phyloP scores from a whole-genome alignment of 2,888 invertebrate species.

The Atrina japonica region DNA sequence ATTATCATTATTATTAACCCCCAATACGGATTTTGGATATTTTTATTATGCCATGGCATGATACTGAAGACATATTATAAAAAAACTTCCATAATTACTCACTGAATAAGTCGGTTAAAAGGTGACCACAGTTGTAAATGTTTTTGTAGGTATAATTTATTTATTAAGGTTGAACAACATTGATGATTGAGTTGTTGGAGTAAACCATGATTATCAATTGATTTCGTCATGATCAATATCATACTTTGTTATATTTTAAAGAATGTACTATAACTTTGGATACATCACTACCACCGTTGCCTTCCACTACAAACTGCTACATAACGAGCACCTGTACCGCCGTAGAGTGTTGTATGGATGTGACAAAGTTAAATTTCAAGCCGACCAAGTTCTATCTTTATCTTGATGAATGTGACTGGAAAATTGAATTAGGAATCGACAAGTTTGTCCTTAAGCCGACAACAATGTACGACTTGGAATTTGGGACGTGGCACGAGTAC shows the following conservation, averaged over 20 bases:
- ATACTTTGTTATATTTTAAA: slow-evolving; percentile 10
- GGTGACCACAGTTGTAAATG: too few species aligned
- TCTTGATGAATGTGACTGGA: slow-evolving; percentile 38
- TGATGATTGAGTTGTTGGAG: too few species aligned
- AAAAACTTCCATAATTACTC: too few species aligned
- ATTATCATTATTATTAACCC: too few species aligned
- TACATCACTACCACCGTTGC: slow-evolving; percentile 18
- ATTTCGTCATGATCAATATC: too few species aligned
- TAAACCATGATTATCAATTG: too few species aligned
- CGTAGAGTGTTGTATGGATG: slow-evolving; percentile 47
- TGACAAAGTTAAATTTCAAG: background rate
- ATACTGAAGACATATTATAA: too few species aligned
- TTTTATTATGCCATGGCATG: too few species aligned
- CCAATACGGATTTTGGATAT: too few species aligned
- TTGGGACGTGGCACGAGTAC: slow-evolving; percentile 42
- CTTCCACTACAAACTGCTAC: slow-evolving; percentile 39
- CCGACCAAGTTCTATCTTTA: slow-evolving; percentile 30
- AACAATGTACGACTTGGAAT: slow-evolving; percentile 39
- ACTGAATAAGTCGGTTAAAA: too few species aligned
- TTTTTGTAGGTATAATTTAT: too few species aligned
- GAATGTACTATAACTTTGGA: slow-evolving; percentile 38
- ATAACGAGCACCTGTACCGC: slow-evolving; percentile 40
- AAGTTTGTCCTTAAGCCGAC: slow-evolving; percentile 30
- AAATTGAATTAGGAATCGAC: slow-evolving; percentile 39
- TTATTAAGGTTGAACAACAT: too few species aligned